Evolutionary conservation across 2,797 vertebrate genomes (phyloP).

Genomic region (Borostomias antarcticus): DNA sequence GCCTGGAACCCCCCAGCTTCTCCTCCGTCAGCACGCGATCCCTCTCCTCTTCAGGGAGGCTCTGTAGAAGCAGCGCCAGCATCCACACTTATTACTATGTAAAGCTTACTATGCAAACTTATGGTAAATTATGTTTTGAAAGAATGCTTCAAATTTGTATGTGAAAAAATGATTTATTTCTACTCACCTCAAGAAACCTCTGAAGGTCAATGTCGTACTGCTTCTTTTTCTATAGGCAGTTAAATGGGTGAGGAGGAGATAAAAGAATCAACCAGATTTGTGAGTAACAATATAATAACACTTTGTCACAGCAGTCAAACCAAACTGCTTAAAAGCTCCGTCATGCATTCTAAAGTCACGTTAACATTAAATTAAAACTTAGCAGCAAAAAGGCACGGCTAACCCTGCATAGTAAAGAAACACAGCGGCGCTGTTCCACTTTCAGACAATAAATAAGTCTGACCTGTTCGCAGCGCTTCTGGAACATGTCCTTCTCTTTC

Average conservation of each 20-base stretch:
- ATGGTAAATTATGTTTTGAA: too few species aligned
- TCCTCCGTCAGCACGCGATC: slow-evolving; percentile 77
- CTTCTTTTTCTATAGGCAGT: slow-evolving; percentile 76
- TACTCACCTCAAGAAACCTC: slow-evolving; percentile 77
- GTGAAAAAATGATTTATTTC: not conserved
- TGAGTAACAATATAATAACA: not conserved
- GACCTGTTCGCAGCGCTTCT: slow-evolving; percentile 84
- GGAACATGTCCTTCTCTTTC: slow-evolving; percentile 84
- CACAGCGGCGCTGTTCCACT: not conserved
- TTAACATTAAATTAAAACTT: too few species aligned
- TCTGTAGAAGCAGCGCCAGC: too few species aligned
- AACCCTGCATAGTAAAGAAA: not conserved
- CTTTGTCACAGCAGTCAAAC: not conserved
- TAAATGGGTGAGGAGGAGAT: not conserved
- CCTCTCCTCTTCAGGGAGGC: slow-evolving; percentile 78
- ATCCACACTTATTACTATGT: too few species aligned
- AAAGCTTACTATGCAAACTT: too few species aligned
- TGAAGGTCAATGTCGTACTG: slow-evolving; percentile 81
- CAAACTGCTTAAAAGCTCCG: not conserved
- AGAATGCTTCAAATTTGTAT: too few species aligned
- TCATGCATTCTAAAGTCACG: too few species aligned
- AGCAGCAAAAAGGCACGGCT: not conserved
- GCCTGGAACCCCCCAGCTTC: slow-evolving; percentile 70
- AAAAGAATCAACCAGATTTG: not conserved
- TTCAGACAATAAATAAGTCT: slow-evolving; percentile 12